These are phyloP conservation scores for Xenopus laevis DNA, from an alignment of 2,113 vertebrate species.

Conservation along the genomic window DNA sequence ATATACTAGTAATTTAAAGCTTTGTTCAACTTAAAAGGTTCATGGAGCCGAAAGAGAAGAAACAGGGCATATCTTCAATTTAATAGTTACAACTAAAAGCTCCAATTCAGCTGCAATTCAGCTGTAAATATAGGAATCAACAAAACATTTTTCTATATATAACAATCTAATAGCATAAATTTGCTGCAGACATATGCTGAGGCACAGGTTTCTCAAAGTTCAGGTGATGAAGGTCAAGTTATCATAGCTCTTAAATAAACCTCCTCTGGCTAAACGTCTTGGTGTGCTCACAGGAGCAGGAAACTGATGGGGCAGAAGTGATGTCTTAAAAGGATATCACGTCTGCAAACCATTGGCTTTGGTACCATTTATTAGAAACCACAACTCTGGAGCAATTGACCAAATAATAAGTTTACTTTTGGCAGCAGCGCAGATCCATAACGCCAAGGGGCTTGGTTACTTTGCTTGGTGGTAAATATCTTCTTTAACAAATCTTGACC, in stretches of 20 bases:
- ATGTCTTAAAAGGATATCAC: conserved; percentile 1
- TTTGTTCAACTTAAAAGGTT: no score
- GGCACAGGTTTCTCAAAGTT: neutral
- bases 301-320: neutral
- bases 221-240: neutral
- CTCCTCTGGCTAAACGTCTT: neutral
- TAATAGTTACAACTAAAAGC: no score
- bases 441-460: neutral
- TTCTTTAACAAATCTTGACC: no score
- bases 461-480: no score
- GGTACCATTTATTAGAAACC: neutral
- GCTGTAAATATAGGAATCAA: no score
- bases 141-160: neutral
- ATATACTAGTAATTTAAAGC: no score
- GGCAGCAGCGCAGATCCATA: neutral
- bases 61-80: no score
- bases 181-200: neutral
- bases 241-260: neutral
- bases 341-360: neutral
- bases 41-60: no score
- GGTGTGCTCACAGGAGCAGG: neutral
- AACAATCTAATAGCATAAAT: neutral
- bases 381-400: neutral
- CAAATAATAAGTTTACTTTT: neutral
- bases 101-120: no score